Evolutionary conservation across 2,888 invertebrate genomes (phyloP), one percentile per base, ranked within the genome.

Genomic region (Pachydiplax longipennis): DNA sequence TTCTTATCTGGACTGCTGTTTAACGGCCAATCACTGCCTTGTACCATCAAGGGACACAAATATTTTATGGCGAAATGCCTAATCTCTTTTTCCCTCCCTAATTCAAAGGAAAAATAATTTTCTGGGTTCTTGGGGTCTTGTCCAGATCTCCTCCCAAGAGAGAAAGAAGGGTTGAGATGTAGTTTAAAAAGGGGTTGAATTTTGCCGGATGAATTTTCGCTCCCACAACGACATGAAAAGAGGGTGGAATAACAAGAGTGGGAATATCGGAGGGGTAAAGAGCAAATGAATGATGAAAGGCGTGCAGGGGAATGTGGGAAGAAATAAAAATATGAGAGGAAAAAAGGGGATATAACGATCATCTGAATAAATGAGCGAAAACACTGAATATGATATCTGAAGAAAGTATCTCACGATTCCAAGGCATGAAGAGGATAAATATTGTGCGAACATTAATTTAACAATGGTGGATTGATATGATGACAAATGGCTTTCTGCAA

Each of bases 11-110:
- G 61, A 40, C 37, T n/a, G 37, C 22, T 61, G 31, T 87, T 87
- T 65, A 61, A 65, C 87, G 87, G 61, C 87, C 87, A 87, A 87
- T 87, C 87, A 87, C 87, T 58, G 87, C 61, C 61, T 61, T 37
- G 87, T n/a, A 48, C 87, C 65, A 87, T 87, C 87, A 87, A 87
- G 87, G 61, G 65, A 58, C 22, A 65, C 87, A 40, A 87, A 87
- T 87, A 87, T 87, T 87, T 87, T 87, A 87, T 87, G 87, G 65
- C 31, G 61, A 58, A 37, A 87, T 87, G 61, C 87, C 35, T 87
- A 37, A 58, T 48, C 10, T 37, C 65, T 61, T 37, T 44, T 37
- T 61, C 35, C 37, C 87, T 1, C 13, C 48, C 48, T 15, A 25
- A 18, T 15, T n/a, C 58, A 31, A 37, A 61, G 61, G 61, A 87